Evolutionary conservation across 2,888 invertebrate genomes (phyloP).

Genomic region (Scelioninae gen. 1): DNA sequence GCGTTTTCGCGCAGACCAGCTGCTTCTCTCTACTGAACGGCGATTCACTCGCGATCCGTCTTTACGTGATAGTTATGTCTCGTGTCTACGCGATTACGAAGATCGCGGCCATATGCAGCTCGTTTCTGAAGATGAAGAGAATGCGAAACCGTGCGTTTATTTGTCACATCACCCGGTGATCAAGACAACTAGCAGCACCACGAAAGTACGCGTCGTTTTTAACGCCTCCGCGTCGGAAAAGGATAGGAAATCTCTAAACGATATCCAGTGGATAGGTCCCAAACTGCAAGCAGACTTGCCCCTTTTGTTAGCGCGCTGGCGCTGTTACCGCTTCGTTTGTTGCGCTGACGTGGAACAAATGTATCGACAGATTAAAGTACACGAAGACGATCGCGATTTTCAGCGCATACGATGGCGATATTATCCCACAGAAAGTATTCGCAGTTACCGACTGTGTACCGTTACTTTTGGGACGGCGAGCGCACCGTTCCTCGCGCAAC

Average conservation of each 20-base stretch:
- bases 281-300: background rate
- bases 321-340: background rate
- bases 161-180: background rate
- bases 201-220: background rate
- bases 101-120: background rate
- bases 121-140: background rate
- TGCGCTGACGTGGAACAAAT: background rate
- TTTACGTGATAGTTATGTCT: background rate
- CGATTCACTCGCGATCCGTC: background rate
- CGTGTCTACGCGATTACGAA: conserved; percentile 12
- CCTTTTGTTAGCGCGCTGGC: background rate
- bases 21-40: background rate
- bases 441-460: background rate
- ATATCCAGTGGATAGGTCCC: background rate
- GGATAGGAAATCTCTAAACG: background rate
- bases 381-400: background rate
- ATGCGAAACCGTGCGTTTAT: background rate
- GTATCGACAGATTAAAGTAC: background rate
- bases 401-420: background rate
- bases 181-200: background rate
- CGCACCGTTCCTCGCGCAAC: background rate
- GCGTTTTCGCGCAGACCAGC: background rate
- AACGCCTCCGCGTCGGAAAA: background rate
- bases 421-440: background rate
- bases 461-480: conserved; percentile 1